Percentiles rank a stretch among this genome's conserved stretches.
phyloP scores from a whole-genome alignment of 2,888 invertebrate species.

The Antheraea assamensis region DNA sequence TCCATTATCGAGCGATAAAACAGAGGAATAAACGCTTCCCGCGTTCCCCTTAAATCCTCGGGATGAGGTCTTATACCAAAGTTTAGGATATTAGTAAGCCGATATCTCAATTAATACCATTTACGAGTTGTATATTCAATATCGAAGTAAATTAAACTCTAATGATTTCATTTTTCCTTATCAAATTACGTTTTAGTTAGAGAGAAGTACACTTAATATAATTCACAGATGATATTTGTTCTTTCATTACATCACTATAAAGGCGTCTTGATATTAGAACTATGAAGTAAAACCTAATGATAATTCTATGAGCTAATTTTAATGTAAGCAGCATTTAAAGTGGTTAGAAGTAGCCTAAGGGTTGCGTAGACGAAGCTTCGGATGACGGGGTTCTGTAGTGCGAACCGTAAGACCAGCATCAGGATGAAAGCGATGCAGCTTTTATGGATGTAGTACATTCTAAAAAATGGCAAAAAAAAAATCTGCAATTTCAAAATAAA shows the following conservation, averaged over 20 bases:
- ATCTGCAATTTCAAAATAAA: no score
- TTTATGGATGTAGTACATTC: slow-evolving; percentile 64
- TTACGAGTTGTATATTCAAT: no score
- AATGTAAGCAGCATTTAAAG: slow-evolving; percentile 40
- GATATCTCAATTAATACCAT: background rate
- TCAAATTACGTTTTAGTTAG: background rate
- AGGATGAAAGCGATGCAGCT: slow-evolving; percentile 47
- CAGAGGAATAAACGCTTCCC: no score
- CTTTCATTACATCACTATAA: background rate
- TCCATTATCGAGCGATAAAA: no score
- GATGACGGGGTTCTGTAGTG: slow-evolving; percentile 52
- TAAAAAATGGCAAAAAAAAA: slow-evolving; percentile 40
- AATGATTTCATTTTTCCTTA: background rate
- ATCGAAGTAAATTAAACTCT: background rate
- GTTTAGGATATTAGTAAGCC: background rate
- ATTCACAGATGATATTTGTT: background rate
- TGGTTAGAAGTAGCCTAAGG: slow-evolving; percentile 46
- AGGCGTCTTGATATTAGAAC: background rate
- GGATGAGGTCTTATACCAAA: no score
- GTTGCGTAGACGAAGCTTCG: slow-evolving; percentile 49
- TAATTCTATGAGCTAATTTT: slow-evolving; percentile 28
- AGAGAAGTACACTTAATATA: background rate
- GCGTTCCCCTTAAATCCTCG: no score
- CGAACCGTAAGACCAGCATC: slow-evolving; percentile 50
- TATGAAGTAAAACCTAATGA: background rate